phyloP scores from a whole-genome alignment of 2,113 vertebrate species.

The Asarcornis scutulata region DNA sequence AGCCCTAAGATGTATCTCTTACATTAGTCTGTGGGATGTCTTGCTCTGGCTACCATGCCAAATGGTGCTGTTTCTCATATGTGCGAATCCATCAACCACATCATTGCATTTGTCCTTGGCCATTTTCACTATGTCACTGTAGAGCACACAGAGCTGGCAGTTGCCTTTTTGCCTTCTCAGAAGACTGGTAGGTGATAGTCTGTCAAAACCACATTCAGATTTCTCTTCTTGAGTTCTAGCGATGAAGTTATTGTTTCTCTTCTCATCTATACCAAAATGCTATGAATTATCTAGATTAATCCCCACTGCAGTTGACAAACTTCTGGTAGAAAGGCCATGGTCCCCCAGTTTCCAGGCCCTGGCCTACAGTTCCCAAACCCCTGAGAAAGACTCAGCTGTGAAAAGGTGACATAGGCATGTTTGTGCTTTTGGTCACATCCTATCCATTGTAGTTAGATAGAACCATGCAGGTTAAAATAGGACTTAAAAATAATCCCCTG shows the following conservation, averaged over 20 bases:
- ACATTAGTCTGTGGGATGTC: background rate
- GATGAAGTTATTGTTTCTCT: background rate
- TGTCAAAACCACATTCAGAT: background rate
- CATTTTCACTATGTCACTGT: background rate
- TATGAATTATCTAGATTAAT: background rate
- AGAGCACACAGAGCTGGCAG: background rate
- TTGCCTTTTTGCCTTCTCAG: background rate
- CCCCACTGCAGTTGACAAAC: background rate
- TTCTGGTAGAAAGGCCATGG: background rate
- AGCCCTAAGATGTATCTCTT: background rate
- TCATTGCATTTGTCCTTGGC: background rate
- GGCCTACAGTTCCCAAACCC: background rate
- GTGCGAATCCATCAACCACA: background rate
- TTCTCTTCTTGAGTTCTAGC: background rate
- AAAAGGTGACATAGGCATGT: background rate
- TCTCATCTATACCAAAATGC: background rate
- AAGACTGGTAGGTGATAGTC: background rate
- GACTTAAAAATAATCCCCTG: slow-evolving; percentile 19
- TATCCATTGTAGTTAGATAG: background rate
- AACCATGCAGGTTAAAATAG: background rate
- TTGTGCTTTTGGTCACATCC: background rate
- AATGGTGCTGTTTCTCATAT: background rate
- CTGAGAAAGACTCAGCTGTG: background rate
- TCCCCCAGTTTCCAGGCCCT: background rate
- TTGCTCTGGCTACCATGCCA: background rate